Base-by-base conservation (phyloP, 2,113 vertebrate species). In the Anarhynchus alexandrinus region DNA sequence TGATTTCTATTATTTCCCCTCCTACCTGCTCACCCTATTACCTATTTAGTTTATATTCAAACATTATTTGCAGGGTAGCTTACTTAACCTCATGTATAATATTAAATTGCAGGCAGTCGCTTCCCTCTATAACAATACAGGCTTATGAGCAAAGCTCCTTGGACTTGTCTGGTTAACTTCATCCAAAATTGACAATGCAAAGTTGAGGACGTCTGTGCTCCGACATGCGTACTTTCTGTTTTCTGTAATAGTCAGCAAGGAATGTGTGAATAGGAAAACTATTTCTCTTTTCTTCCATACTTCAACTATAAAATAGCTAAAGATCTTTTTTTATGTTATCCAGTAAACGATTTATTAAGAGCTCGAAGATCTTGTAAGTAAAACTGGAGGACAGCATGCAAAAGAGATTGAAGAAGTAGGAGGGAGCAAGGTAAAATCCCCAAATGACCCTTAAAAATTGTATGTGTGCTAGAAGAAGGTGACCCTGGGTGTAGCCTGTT, bases 211-310 rank as follows among this genome's bases (percentile, higher is more conserved):
- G 15, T 12, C 21, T 61, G 16, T 86, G 9, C 29, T 70, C 10
- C 0, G 2, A 9, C 45, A 90, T 23, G 4, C 6, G 2, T 23
- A 15, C 13, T 62, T 66, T 15, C 8, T 77, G 1, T 43, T 77
- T 69, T 51, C 8, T 5, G 2, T 27, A 25, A 6, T 3, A 23
- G 11, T 42, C 4, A 6, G 4, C 29, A 57, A 57, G 47, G n/a
- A 38, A 9, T 1, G 2, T 59, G 26, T 32, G 25, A 82, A 3
- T 11, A 51, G 7, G 51, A 51, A 54, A 89, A 4, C 3, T 52
- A 0, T 47, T 71, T 82, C 2, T 72, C 3, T 58, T 77, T 62
- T 51, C 6, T 3, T 70, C 2, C 2, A 1, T 65, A 4, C 2
- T 85, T 87, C 5, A 40, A 7, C 12, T 59, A 7, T 38, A 17